Evolutionary conservation across 1,140 invertebrate genomes (phyloP), one percentile per base, ranked within the genome.

Genomic region (Sweltsa coloradensis): DNA sequence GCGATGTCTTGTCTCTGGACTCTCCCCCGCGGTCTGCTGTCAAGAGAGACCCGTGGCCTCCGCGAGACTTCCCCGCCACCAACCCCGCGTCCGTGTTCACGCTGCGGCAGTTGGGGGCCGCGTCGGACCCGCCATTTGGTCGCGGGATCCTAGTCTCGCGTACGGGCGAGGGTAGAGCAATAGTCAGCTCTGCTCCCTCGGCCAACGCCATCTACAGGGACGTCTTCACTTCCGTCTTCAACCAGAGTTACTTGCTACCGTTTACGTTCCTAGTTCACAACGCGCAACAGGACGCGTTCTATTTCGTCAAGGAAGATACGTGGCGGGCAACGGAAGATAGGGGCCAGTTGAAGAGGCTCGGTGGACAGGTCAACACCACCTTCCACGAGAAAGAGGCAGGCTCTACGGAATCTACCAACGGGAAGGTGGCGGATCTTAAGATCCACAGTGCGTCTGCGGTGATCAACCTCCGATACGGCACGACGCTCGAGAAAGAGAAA

Each of bases 191-290:
- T 52, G 85, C 89, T 2, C 85, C 86, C 5, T 83, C 85, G 0
- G 85, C 89, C 0, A 90, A 90, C 61, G 74, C 85, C 13, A 89
- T 92, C 53, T 86, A 89, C 57, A 72, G 81, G n/a, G 89, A 93
- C 62, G 89, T 94, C 0, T 89, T 93, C 56, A 92, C 88, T 1
- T 89, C 89, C 2, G 88, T 97, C 1, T 89, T 97, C 59, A 96
- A 97, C 62, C 76, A 85, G 47, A 92, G 91, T 0, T 81, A 83
- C 57, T 75, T 94, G 52, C 67, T 97, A 34, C 85, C 88, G 34
- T 85, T 94, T 56, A 86, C 85, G 2, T 89, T 92, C 56, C 82
- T 90, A 2, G 81, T 90, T 9, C 89, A 93, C 63, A 89, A 83
- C 37, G 81, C 82, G 1, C 80, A 86, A 53, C 89, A 92, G 60